A percentile compares a stretch with the other conserved stretches of the same genome.
phyloP scores from a whole-genome alignment of 2,113 vertebrate genomes.

The Podarcis cretensis region DNA sequence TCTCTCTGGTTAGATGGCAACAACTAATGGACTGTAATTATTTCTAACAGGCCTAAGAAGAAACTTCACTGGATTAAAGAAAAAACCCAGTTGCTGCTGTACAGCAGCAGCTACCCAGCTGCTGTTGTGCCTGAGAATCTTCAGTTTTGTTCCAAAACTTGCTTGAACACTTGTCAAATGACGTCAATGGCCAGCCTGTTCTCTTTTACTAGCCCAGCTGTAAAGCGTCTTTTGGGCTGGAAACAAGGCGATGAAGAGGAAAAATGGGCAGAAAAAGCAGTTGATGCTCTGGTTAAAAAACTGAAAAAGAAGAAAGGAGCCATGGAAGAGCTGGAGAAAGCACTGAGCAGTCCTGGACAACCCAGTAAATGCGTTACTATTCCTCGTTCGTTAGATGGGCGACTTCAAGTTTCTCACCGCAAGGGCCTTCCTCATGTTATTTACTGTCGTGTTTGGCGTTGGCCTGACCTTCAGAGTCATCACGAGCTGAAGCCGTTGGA shows the following conservation, averaged over 20 bases:
- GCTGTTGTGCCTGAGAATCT: slow-evolving; percentile 20
- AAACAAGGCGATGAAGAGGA: slow-evolving; percentile 99
- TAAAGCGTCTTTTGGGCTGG: slow-evolving; percentile 98
- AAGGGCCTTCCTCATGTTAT: slow-evolving; percentile 98
- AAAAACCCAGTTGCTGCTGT: slow-evolving; percentile 20
- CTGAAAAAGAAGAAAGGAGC: slow-evolving; percentile 99
- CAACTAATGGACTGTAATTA: slow-evolving; percentile 32
- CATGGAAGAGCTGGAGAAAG: slow-evolving; percentile 99
- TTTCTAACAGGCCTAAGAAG: slow-evolving; percentile 42
- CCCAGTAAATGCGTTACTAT: slow-evolving; percentile 99
- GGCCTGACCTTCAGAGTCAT: slow-evolving; percentile 98
- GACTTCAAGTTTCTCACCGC: slow-evolving; percentile 96
- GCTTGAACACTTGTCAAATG: slow-evolving; percentile 81
- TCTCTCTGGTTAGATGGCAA: neutral
- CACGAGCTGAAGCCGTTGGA: slow-evolving; percentile 98
- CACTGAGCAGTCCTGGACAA: slow-evolving; percentile 95
- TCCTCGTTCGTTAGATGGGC: slow-evolving; percentile 93
- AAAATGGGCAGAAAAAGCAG: slow-evolving; percentile 99
- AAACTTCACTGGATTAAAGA: slow-evolving; percentile 15
- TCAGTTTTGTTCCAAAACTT: slow-evolving; percentile 62
- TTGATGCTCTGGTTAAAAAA: slow-evolving; percentile 97
- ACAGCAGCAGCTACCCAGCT: slow-evolving; percentile 38
- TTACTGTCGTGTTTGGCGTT: slow-evolving; percentile 98
- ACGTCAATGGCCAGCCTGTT: slow-evolving; percentile 98
- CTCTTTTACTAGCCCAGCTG: slow-evolving; percentile 98